Conservation (phyloP, 2,113 vertebrate species). For the Trematocara zebra region DNA sequence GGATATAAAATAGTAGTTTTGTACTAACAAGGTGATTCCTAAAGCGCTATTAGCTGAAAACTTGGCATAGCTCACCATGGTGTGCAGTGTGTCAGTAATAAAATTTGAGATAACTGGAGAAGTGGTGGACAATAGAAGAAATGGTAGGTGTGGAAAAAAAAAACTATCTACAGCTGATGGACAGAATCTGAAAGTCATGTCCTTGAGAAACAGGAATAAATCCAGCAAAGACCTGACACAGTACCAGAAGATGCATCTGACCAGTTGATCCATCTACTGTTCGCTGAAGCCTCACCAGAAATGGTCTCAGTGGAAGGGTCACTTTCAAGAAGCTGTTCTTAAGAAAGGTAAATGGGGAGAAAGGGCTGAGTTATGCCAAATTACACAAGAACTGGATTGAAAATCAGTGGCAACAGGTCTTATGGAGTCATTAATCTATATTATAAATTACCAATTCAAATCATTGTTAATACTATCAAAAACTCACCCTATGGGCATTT, state of each 20-base stretch:
- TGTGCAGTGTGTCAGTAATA: neutral
- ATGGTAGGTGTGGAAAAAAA: neutral
- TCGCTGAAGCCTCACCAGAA: neutral
- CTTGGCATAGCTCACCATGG: neutral
- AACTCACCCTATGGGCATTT: neutral
- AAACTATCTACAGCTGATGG: neutral
- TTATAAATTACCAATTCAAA: neutral
- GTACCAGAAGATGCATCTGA: neutral
- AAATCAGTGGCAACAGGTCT: neutral
- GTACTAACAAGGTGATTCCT: neutral
- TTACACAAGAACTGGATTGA: neutral
- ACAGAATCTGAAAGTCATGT: neutral
- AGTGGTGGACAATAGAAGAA: neutral
- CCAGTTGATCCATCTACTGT: neutral
- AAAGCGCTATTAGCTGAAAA: neutral
- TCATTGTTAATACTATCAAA: neutral
- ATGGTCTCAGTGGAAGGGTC: neutral
- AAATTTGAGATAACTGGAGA: neutral
- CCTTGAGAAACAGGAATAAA: neutral
- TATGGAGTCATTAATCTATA: neutral
- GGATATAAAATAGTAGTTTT: neutral
- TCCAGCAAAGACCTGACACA: neutral
- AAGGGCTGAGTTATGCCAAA: neutral
- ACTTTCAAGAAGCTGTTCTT: neutral
- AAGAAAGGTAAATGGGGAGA: neutral